Evolutionary conservation across 92 coral and sea anemone genomes (phyloP).

Genomic region (Anthopleura xanthogrammica): DNA sequence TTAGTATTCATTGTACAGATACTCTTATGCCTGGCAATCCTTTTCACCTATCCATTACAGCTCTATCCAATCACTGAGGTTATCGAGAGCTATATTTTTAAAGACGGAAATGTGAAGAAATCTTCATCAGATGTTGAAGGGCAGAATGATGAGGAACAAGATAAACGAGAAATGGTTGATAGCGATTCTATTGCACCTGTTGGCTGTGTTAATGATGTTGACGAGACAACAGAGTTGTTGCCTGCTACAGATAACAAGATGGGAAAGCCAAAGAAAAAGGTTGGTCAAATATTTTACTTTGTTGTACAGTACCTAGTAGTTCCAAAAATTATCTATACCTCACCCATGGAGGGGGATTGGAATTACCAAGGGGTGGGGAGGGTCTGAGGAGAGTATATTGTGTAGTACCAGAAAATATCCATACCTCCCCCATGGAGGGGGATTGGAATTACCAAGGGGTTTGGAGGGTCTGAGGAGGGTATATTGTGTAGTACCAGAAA

Average conservation of each 20-base stretch:
- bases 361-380: background rate
- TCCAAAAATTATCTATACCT: background rate
- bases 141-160: background rate
- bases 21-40: constrained; percentile 73
- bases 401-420: too few species aligned
- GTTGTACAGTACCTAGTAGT: background rate
- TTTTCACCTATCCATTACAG: constrained; percentile 91
- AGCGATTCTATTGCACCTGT: constrained; percentile 7
- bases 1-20: constrained; percentile 61
- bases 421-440: too few species aligned
- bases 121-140: background rate
- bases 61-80: constrained; percentile 84
- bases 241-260: constrained; percentile 21
- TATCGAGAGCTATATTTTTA: constrained; percentile 78
- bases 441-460: too few species aligned
- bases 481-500: too few species aligned
- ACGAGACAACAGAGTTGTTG: constrained; percentile 43
- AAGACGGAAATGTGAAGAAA: constrained; percentile 33
- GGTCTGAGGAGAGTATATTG: too few species aligned
- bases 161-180: constrained; percentile 3
- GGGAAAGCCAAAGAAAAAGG: constrained; percentile 36
- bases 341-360: background rate
- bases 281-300: background rate
- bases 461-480: too few species aligned
- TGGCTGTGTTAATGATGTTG: constrained; percentile 21